Evolutionary conservation across 2,888 invertebrate species (phyloP).

Genomic region (Erebia ligea): DNA sequence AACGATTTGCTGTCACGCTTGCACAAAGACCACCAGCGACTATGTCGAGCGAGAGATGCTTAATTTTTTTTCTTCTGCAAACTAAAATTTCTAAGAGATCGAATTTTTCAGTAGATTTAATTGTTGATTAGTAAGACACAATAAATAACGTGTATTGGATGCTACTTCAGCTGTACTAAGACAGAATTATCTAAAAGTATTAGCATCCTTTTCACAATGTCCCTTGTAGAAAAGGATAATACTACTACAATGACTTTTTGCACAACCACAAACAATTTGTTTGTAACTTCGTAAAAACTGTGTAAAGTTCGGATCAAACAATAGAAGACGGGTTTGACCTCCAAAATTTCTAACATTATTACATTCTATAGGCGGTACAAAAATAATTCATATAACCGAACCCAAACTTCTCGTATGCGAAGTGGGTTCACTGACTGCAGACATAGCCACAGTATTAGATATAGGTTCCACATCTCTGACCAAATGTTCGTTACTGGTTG

Average conservation of each 20-base stretch:
- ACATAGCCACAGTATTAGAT: conserved; percentile 77
- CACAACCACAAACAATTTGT: background rate
- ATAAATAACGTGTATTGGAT: too few species aligned
- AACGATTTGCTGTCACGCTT: background rate
- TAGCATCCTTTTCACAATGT: background rate
- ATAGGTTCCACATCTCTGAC: conserved; percentile 85
- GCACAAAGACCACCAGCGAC: background rate
- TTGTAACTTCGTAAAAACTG: background rate
- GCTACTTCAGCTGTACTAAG: too few species aligned
- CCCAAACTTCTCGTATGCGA: conserved; percentile 60
- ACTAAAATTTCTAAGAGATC: too few species aligned
- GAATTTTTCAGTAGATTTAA: too few species aligned
- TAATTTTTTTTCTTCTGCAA: too few species aligned
- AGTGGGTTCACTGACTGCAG: conserved; percentile 62
- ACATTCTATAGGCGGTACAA: conserved; percentile 19
- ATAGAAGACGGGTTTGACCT: too few species aligned
- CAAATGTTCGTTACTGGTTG: conserved; percentile 83
- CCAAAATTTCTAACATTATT: background rate
- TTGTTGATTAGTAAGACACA: too few species aligned
- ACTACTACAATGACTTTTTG: too few species aligned
- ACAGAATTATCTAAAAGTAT: background rate
- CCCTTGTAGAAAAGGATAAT: background rate
- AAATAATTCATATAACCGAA: conserved; percentile 64
- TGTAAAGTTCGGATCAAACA: background rate
- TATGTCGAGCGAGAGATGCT: background rate